Percentiles rank a stretch among this genome's conserved stretches.
phyloP scores from a whole-genome alignment of 2,797 vertebrate genomes.

The Acropternis orthonyx region DNA sequence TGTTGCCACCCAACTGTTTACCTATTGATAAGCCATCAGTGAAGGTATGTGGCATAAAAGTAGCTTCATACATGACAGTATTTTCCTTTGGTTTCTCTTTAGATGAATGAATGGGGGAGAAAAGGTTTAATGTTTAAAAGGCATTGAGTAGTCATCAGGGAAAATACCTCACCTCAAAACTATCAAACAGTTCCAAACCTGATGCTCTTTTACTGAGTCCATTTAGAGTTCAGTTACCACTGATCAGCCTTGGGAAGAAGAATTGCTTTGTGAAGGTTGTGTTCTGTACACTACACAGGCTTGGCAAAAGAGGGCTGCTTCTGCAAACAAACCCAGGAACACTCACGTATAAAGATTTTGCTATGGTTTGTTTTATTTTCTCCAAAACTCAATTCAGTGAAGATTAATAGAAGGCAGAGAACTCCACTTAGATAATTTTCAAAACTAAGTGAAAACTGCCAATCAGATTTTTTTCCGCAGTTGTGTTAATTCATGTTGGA shows the following conservation, averaged over 20 bases:
- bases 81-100: background rate
- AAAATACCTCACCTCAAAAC: background rate
- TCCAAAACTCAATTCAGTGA: background rate
- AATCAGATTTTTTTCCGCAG: accelerated
- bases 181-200: background rate
- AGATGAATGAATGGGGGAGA: background rate
- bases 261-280: background rate
- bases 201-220: background rate
- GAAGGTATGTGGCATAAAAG: background rate
- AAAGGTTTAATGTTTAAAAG: background rate
- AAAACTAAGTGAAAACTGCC: background rate
- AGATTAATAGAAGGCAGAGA: background rate
- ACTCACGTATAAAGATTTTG: background rate
- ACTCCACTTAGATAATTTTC: background rate
- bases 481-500: background rate
- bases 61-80: background rate
- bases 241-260: background rate
- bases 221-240: background rate
- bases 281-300: background rate
- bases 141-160: background rate
- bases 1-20: background rate
- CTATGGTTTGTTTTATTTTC: background rate
- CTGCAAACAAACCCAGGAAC: background rate
- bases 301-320: background rate
- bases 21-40: background rate